phyloP scores from a whole-genome alignment of 2,888 invertebrate genomes.

The Eristalis intricaria region DNA sequence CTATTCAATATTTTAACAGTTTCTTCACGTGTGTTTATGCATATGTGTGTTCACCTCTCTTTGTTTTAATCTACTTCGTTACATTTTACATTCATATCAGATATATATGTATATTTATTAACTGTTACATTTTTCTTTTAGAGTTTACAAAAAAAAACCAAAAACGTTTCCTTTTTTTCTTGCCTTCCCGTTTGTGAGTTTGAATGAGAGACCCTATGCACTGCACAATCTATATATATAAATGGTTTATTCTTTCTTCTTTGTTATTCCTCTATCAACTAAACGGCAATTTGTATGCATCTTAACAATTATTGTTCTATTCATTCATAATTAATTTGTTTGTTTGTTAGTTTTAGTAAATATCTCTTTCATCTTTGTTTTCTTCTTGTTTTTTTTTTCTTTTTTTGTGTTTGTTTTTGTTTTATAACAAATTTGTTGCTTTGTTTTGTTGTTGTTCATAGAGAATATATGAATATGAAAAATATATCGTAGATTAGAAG shows the following conservation, averaged over 20 bases:
- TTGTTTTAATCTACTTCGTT: constrained; percentile 62
- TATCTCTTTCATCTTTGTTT: constrained; percentile 7
- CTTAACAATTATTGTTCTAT: constrained; percentile 67
- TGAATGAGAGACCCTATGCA: constrained; percentile 23
- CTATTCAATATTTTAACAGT: constrained; percentile 48
- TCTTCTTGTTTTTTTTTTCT: not conserved
- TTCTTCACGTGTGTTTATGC: not conserved
- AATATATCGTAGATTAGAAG: constrained; percentile 52
- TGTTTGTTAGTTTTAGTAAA: constrained; percentile 34
- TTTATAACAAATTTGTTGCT: constrained; percentile 63
- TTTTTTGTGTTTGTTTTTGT: constrained; percentile 13
- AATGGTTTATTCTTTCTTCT: not conserved
- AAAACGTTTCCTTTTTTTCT: not conserved
- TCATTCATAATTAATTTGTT: constrained; percentile 50
- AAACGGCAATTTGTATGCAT: constrained; percentile 64
- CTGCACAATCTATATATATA: constrained; percentile 40
- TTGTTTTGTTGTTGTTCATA: constrained; percentile 60
- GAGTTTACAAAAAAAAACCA: constrained; percentile 20
- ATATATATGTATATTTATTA: constrained; percentile 20
- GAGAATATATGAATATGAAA: constrained; percentile 60
- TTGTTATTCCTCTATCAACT: constrained; percentile 43
- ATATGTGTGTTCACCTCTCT: not conserved
- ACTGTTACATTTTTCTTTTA: constrained; percentile 9
- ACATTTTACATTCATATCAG: constrained; percentile 35
- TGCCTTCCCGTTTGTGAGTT: not conserved